These are phyloP conservation scores for Holacanthella duospinosa DNA, from an alignment of 2,888 invertebrate genomes.

Conservation along the genomic window DNA sequence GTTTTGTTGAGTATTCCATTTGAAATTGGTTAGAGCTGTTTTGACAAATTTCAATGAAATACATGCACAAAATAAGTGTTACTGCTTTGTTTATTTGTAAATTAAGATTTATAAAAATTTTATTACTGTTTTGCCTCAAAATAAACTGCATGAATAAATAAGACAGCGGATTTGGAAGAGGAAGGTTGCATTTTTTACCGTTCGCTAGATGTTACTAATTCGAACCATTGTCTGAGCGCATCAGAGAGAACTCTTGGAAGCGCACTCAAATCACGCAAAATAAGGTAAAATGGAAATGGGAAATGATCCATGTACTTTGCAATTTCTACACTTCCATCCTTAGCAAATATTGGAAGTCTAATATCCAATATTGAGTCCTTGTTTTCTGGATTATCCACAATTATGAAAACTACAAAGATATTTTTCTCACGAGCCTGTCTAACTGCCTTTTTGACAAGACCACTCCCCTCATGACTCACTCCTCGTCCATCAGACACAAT, in stretches of 20 bases:
- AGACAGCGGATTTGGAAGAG: not conserved
- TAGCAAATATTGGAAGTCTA: slow-evolving; percentile 60
- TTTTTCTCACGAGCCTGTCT: slow-evolving; percentile 66
- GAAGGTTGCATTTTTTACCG: slow-evolving; percentile 13
- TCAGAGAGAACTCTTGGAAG: slow-evolving; percentile 86
- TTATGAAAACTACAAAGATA: slow-evolving; percentile 88
- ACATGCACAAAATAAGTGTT: too few species aligned
- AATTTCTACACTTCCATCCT: slow-evolving; percentile 52
- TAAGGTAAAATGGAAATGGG: slow-evolving; percentile 95
- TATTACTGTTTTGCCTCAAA: too few species aligned
- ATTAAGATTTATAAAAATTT: too few species aligned
- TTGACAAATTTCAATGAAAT: too few species aligned
- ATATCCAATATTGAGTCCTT: slow-evolving; percentile 89
- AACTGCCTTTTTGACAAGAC: slow-evolving; percentile 64
- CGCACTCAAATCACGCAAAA: slow-evolving; percentile 75
- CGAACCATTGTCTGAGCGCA: slow-evolving; percentile 97
- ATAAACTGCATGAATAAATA: too few species aligned
- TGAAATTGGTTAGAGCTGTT: not conserved
- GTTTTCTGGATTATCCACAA: slow-evolving; percentile 85
- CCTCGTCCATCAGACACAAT: slow-evolving; percentile 93
- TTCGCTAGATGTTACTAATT: slow-evolving; percentile 59
- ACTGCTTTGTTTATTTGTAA: too few species aligned
- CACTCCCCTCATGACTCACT: slow-evolving; percentile 69
- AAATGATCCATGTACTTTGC: slow-evolving; percentile 85
- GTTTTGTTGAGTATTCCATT: not conserved